A percentile compares a stretch with the other conserved stretches of the same genome.
phyloP scores from a whole-genome alignment of 2,888 invertebrate genomes.

The Drosophila atroscutellata region DNA sequence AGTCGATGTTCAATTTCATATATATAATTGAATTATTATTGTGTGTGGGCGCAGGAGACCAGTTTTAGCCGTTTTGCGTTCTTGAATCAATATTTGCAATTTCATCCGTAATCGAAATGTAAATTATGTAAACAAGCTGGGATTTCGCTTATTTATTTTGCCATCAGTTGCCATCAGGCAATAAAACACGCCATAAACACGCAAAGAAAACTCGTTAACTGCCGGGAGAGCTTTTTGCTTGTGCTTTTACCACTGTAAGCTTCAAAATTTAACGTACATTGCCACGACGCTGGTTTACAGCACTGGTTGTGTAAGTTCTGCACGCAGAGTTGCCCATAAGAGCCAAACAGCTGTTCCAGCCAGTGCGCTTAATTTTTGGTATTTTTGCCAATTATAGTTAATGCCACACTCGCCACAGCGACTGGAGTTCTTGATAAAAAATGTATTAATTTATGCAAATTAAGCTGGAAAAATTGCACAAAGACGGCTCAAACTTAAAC shows the following conservation, averaged over 20 bases:
- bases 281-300: constrained; percentile 15
- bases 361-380: constrained; percentile 6
- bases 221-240: constrained; percentile 36
- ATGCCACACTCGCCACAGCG: constrained; percentile 19
- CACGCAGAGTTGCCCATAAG: constrained; percentile 33
- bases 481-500: constrained; percentile 13
- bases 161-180: constrained; percentile 2
- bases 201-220: constrained; percentile 24
- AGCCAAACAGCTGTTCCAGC: constrained; percentile 59
- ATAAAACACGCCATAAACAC: constrained; percentile 35
- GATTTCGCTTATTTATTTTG: constrained; percentile 6
- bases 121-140: constrained; percentile 35
- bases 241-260: constrained; percentile 11
- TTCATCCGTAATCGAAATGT: constrained; percentile 23
- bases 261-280: constrained; percentile 50
- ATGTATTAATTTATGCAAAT: constrained; percentile 50
- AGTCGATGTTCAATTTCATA: constrained; percentile 1
- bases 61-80: constrained; percentile 33
- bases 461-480: constrained; percentile 29
- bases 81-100: constrained; percentile 54
- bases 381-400: constrained; percentile 6
- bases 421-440: constrained; percentile 27
- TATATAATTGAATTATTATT: background rate
- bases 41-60: constrained; percentile 49
- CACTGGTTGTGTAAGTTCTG: constrained; percentile 22